phyloP scores from a whole-genome alignment of 2,113 vertebrate species.

The Gymnogyps californianus region DNA sequence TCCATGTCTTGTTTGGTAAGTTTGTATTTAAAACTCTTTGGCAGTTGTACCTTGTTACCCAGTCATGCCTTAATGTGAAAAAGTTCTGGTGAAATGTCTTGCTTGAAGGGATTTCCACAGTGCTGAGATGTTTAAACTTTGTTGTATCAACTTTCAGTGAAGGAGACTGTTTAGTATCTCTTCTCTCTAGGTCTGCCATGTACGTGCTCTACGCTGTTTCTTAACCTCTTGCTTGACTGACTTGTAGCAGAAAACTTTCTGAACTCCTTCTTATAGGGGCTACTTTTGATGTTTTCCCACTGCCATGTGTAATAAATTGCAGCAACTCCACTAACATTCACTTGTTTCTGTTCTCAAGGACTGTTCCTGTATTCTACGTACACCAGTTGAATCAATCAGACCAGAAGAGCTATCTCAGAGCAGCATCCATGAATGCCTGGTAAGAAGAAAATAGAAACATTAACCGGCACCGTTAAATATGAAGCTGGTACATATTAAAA shows the following conservation, averaged over 20 bases:
- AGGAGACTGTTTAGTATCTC: background rate
- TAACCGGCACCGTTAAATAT: background rate
- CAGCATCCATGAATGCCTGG: conserved; percentile 83
- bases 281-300: background rate
- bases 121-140: background rate
- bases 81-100: background rate
- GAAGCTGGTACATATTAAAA: background rate
- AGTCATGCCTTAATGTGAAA: background rate
- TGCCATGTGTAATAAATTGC: background rate
- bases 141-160: background rate
- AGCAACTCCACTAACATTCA: background rate
- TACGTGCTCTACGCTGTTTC: background rate
- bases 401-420: conserved; percentile 86
- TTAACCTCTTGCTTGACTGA: background rate
- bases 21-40: background rate
- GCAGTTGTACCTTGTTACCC: background rate
- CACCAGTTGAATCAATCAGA: conserved; percentile 89
- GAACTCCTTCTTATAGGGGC: background rate
- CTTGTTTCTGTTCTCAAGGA: conserved; percentile 75
- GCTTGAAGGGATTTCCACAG: background rate
- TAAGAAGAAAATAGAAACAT: conserved; percentile 70
- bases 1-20: conserved; percentile 85
- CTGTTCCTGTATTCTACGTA: conserved; percentile 94
- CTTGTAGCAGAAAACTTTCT: background rate
- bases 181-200: background rate